A percentile compares a stretch with the other conserved stretches of the same genome.
These are phyloP conservation scores for Cyprinodon variegatus DNA, from an alignment of 2,113 vertebrate species.

Conservation along the genomic window DNA sequence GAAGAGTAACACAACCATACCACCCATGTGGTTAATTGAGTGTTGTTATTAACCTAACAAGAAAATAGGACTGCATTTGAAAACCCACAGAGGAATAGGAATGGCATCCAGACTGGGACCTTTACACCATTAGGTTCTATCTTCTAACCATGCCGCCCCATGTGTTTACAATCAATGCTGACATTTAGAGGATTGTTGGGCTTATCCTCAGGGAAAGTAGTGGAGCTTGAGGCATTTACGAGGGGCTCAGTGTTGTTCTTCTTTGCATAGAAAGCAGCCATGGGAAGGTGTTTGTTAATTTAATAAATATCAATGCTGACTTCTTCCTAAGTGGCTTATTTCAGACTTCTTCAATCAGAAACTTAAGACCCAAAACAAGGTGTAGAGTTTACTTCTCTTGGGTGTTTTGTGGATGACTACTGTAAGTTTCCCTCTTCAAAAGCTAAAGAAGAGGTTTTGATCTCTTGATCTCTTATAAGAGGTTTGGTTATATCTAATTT, in stretches of 20 bases:
- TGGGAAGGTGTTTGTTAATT: not conserved
- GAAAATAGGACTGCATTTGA: not conserved
- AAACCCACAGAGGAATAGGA: not conserved
- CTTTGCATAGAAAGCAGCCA: not conserved
- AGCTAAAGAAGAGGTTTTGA: too few species aligned
- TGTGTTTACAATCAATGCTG: not conserved
- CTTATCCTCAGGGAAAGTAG: not conserved
- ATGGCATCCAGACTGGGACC: not conserved
- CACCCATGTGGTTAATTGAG: not conserved
- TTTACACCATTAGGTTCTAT: not conserved
- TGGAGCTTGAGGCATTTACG: not conserved
- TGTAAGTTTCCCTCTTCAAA: too few species aligned
- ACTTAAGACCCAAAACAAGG: not conserved
- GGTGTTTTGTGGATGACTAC: not conserved
- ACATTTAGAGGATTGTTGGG: not conserved
- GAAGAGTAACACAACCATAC: not conserved
- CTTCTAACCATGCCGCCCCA: not conserved
- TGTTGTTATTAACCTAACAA: not conserved
- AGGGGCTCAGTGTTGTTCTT: not conserved
- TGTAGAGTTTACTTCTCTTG: not conserved
- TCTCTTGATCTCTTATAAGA: too few species aligned
- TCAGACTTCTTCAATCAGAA: not conserved
- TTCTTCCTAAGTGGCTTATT: not conserved
- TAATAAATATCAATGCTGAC: not conserved
- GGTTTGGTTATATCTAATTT: too few species aligned